Evolutionary conservation across 1,140 invertebrate species (phyloP).

Genomic region (Andricus grossulariae): DNA sequence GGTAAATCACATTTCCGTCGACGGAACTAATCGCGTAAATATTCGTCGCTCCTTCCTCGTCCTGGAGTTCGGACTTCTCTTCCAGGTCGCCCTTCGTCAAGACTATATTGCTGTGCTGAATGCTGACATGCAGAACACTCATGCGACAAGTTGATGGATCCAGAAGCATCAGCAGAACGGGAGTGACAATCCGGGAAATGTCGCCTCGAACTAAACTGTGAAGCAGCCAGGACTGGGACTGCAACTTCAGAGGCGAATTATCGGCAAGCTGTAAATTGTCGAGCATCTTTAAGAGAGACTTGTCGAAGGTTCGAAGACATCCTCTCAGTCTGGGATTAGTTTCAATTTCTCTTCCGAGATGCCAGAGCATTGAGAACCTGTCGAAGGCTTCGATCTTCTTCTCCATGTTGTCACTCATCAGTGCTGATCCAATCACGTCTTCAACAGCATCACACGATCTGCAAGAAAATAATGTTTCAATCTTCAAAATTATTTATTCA

Average conservation of each 20-base stretch:
- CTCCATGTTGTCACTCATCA: constrained; percentile 74
- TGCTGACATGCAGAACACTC: constrained; percentile 89
- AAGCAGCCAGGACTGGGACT: constrained; percentile 84
- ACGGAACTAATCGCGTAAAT: constrained; percentile 92
- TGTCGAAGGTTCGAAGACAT: constrained; percentile 74
- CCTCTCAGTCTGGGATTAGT: constrained; percentile 71
- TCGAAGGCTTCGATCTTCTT: constrained; percentile 82
- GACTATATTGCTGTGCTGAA: constrained; percentile 81
- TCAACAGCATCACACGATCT: constrained; percentile 83
- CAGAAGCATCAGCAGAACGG: constrained; percentile 86
- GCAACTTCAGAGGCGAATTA: constrained; percentile 82
- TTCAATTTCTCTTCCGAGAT: constrained; percentile 83
- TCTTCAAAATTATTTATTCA: no score
- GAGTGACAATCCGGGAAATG: constrained; percentile 86
- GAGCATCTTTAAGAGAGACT: constrained; percentile 84
- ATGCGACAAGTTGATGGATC: constrained; percentile 89
- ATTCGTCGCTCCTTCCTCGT: constrained; percentile 78
- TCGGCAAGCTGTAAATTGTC: constrained; percentile 85
- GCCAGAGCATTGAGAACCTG: constrained; percentile 87
- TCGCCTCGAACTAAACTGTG: constrained; percentile 87
- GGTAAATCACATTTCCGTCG: constrained; percentile 91
- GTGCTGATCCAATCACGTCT: constrained; percentile 80
- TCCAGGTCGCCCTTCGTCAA: constrained; percentile 67
- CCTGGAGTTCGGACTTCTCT: constrained; percentile 66
- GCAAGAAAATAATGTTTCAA: no score